Evolutionary conservation across 2,797 vertebrate genomes (phyloP), one percentile per base, ranked within the genome.

Genomic region (Hypotaenidia okinawae): DNA sequence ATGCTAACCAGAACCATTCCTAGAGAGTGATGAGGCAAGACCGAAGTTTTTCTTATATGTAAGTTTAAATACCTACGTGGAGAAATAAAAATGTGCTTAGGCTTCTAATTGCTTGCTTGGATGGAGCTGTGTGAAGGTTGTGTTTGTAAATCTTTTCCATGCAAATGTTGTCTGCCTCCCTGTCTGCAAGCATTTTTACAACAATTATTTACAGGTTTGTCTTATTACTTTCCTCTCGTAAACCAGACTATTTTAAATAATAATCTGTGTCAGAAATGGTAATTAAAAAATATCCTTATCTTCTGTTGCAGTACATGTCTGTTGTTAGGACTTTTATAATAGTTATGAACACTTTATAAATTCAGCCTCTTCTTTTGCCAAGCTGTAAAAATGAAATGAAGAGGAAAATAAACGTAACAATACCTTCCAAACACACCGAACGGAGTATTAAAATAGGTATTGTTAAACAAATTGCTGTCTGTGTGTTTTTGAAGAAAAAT

Each of bases 211-310:
- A 97, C 94, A 97, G 93, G 94, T 90, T 97, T 93, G 83, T 92
- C 91, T 96, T 97, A 98, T 95, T 96, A 90, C 95, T 92, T 95
- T 96, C 83, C 91, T 96, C 95, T 95, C 94, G 81, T 94, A 91
- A 96, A 97, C 83, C 67, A 93, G 78, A 80, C 78, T 89, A 90
- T 95, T 97, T 97, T 96, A 97, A 97, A 97, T 97, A 97, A 95
- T 94, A 94, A 91, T 97, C 97, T 95, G 70, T 97, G 95, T 97
- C 95, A 97, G 96, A 97, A 97, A 93, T 96, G 41, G 94, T 97
- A 93, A 97, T 97, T 97, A 97, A 96, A 97, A 97, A 96, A 94
- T 95, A 98, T 93, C 58, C 96, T 98, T 97, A 97, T 98, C 97
- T 96, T 66, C 83, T 93, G 75, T 89, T 95, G 89, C 95, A 97